Percentiles rank a stretch among this genome's conserved stretches.
Conservation (phyloP, 2,888 invertebrate genomes). For the Hydriomena furcata region DNA sequence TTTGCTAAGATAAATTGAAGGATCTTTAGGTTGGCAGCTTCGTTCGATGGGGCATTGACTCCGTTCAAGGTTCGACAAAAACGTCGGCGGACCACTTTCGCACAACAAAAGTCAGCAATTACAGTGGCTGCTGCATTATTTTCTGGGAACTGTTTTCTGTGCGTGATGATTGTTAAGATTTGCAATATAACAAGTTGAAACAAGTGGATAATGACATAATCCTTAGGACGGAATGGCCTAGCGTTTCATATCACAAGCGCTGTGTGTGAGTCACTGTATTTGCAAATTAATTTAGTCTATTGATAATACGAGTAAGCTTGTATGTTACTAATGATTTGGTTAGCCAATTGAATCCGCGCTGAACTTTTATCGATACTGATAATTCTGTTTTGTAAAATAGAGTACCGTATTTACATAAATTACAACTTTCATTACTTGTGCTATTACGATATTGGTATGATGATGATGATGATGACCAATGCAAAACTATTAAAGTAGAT, state of each 20-base stretch:
- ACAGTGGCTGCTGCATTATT: slow-evolving; percentile 40
- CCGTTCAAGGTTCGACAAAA: slow-evolving; percentile 31
- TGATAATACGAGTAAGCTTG: slow-evolving; percentile 16
- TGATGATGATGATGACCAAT: no score
- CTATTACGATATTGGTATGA: background rate
- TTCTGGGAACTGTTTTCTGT: slow-evolving; percentile 42
- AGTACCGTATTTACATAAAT: background rate
- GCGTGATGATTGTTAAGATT: slow-evolving; percentile 49
- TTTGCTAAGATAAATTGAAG: slow-evolving; percentile 2
- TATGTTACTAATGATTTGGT: background rate
- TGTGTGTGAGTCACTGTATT: no score
- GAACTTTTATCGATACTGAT: slow-evolving; percentile 39
- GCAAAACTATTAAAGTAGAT: background rate
- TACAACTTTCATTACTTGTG: background rate
- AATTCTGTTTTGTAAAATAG: slow-evolving; percentile 22
- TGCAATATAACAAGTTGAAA: slow-evolving; percentile 57
- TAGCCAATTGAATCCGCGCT: slow-evolving; percentile 10
- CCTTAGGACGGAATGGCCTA: slow-evolving; percentile 49
- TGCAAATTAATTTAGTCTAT: slow-evolving; percentile 52
- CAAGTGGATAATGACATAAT: slow-evolving; percentile 72
- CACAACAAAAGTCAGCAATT: slow-evolving; percentile 35
- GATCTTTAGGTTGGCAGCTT: slow-evolving; percentile 7
- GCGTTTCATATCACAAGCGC: slow-evolving; percentile 54
- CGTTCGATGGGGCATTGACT: slow-evolving; percentile 32
- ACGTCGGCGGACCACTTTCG: slow-evolving; percentile 27